Percentiles rank a stretch among this genome's conserved stretches.
These are phyloP conservation scores for Notarius quadriscutis DNA, from an alignment of 2,113 vertebrate species.

Conservation along the genomic window DNA sequence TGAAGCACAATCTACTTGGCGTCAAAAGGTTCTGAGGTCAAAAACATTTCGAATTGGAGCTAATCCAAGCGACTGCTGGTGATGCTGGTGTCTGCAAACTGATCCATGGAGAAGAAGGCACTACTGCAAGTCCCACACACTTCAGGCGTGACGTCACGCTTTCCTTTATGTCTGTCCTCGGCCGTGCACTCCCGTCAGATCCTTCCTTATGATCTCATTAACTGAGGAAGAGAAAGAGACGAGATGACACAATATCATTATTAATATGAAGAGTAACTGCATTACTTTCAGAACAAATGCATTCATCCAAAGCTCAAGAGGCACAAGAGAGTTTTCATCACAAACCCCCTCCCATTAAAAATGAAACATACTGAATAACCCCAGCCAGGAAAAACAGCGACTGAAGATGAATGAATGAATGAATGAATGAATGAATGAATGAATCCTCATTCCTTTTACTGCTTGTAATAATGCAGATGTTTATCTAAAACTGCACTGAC, in stretches of 20 bases:
- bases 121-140: constrained; percentile 40
- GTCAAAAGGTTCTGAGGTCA: constrained; percentile 16
- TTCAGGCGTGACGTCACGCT: constrained; percentile 60
- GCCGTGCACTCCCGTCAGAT: constrained; percentile 90
- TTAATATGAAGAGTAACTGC: constrained; percentile 20
- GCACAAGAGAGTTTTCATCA: background rate
- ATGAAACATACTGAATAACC: background rate
- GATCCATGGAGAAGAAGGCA: background rate
- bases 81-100: background rate
- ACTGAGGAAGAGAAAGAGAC: constrained; percentile 77
- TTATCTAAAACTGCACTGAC: constrained; percentile 20
- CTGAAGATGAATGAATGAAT: background rate
- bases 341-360: background rate
- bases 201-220: constrained; percentile 99
- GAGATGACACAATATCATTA: constrained; percentile 28
- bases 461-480: background rate
- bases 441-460: background rate
- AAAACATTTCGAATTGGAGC: background rate
- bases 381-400: background rate
- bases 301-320: background rate
- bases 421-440: background rate
- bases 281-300: background rate
- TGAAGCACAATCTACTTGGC: constrained; percentile 36
- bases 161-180: constrained; percentile 87
- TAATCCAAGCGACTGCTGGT: background rate